These are phyloP conservation scores for Drosophila atripex DNA, from an alignment of 2,888 invertebrate genomes.

Conservation along the genomic window DNA sequence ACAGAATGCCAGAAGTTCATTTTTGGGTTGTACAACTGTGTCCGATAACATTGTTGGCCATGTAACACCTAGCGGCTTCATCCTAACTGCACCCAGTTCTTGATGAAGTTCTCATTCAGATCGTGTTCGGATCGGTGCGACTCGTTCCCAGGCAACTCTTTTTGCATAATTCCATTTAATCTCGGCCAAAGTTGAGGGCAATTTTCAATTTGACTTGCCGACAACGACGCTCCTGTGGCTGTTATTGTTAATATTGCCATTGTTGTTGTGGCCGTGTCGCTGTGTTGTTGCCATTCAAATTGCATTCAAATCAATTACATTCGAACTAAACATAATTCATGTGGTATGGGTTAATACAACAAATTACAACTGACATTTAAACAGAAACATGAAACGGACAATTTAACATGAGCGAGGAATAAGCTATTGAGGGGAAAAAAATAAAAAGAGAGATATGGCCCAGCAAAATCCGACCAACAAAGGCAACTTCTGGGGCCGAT, in stretches of 20 bases:
- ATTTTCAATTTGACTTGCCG: slow-evolving; percentile 58
- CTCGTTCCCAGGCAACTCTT: slow-evolving; percentile 39
- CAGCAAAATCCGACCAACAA: slow-evolving; percentile 41
- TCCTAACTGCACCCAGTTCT: slow-evolving; percentile 43
- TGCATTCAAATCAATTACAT: slow-evolving; percentile 79
- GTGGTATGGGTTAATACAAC: slow-evolving; percentile 78
- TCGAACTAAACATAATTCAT: slow-evolving; percentile 78
- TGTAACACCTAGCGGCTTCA: slow-evolving; percentile 27
- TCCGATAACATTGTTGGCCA: slow-evolving; percentile 26
- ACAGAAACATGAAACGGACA: slow-evolving; percentile 77
- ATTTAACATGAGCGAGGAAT: slow-evolving; percentile 71
- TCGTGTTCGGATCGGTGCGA: slow-evolving; percentile 42
- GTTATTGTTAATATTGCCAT: slow-evolving; percentile 43
- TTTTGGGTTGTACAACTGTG: background rate
- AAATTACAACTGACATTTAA: slow-evolving; percentile 79
- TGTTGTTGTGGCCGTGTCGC: slow-evolving; percentile 31
- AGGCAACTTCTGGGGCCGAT: slow-evolving; percentile 38
- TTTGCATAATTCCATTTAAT: slow-evolving; percentile 63
- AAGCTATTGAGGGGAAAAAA: slow-evolving; percentile 37
- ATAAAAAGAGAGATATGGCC: slow-evolving; percentile 35
- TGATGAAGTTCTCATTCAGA: slow-evolving; percentile 46
- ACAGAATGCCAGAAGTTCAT: background rate
- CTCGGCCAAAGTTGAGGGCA: slow-evolving; percentile 65
- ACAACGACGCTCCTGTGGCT: slow-evolving; percentile 58
- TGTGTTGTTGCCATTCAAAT: slow-evolving; percentile 64